Base-by-base conservation (phyloP, 1,140 invertebrate species). In the Pseudomyrmex flavicornis region DNA sequence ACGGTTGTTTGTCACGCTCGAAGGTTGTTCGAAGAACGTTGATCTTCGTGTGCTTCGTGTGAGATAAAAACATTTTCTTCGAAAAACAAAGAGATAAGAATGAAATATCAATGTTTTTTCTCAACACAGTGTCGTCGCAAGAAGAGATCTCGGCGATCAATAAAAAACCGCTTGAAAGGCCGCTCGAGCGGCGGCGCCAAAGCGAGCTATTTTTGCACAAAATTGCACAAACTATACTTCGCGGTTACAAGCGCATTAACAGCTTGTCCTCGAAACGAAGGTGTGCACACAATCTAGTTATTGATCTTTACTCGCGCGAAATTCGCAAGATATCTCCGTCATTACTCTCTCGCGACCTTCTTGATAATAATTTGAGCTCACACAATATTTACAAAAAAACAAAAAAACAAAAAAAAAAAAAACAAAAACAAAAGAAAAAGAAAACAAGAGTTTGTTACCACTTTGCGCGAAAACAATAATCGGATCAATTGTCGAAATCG, bases 151-250 rank as follows among this genome's bases (percentile, higher is more conserved):
- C 8, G 12, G 5, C 52, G 52, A 26, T 70, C 35, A 35, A 22
- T 22, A 68, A 48, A 35, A 35, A 35, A 20, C 5, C 1, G 15
- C 50, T 46, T 48, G 17, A 44, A 10, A 44, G n/a, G n/a, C 35
- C 35, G 13, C 22, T 62, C n/a, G 35, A 46, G 35, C 13, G 48
- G 35, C 13, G 48, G 59, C 22, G 48, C 26, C 46, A 63, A 48
- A 54, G 48, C 48, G 58, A 48, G 46, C 59, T 82, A 75, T 82
- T 74, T 74, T 82, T 75, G 61, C 17, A 44, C n/a, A 44, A 73
- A 82, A 82, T 20, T 15, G 59, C 58, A 44, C n/a, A 2, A 73
- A 56, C 79, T 82, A 82, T 82, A 74, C 46, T 74, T 44, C 22
- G 35, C 52, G 35, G 5, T 35, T 35, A 5, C 35, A 35, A 35